These are phyloP conservation scores for Amazona vittata DNA, from an alignment of 2,113 vertebrate species.

Conservation along the genomic window DNA sequence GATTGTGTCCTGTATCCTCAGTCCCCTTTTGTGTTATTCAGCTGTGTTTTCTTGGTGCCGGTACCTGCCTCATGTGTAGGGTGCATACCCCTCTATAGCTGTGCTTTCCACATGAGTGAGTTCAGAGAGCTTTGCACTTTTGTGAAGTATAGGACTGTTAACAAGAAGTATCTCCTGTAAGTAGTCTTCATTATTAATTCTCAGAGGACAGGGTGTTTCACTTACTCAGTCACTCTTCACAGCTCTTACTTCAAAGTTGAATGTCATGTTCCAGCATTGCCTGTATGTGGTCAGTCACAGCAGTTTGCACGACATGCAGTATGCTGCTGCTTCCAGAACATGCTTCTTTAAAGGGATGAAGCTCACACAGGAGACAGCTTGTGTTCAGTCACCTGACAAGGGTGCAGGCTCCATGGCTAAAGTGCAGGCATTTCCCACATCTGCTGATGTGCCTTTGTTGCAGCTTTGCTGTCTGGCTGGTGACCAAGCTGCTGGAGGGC, in stretches of 20 bases:
- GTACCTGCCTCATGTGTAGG: not conserved
- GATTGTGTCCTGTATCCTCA: not conserved
- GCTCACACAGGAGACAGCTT: not conserved
- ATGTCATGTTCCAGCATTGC: not conserved
- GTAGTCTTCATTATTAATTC: not conserved
- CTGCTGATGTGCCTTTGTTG: not conserved
- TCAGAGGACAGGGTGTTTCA: not conserved
- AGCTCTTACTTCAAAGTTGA: not conserved
- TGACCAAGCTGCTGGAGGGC: not conserved
- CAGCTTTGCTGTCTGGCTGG: not conserved
- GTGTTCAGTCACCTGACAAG: not conserved
- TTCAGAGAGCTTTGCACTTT: not conserved
- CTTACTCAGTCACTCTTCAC: not conserved
- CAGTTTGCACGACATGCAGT: not conserved
- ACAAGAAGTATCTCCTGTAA: not conserved
- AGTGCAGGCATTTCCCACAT: not conserved
- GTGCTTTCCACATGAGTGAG: not conserved
- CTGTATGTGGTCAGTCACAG: not conserved
- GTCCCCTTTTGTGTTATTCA: not conserved
- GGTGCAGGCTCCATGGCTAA: not conserved
- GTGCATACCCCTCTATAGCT: fast-evolving
- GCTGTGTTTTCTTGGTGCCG: not conserved
- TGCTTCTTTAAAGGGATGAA: not conserved
- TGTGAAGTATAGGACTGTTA: not conserved
- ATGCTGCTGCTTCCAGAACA: not conserved